Base-by-base conservation (phyloP, 2,113 vertebrate species). In the Hoplias malabaricus region DNA sequence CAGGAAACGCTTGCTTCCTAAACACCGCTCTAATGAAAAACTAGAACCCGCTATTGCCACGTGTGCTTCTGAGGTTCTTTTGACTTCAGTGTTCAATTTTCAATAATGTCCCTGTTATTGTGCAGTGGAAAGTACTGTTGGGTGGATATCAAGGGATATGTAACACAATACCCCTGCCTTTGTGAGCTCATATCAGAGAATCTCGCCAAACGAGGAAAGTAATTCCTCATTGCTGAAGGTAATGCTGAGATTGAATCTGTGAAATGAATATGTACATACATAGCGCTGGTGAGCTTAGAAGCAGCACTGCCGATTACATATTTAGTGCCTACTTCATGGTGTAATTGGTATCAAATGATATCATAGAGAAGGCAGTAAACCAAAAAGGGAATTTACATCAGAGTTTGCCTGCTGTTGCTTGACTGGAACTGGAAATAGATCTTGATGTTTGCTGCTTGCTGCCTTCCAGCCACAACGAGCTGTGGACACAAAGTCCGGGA, bases 21-120 rank as follows among this genome's bases (percentile, higher is more conserved):
- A 61, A 61, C 57, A 61, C 57, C 0, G 3, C 29, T 33, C 3
- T 19, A 61, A 61, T 61, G 25, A 61, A 61, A 61, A 33, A 7
- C 57, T 19, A 19, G 14, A 61, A 61, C n/a, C 29, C 34, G 19
- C 19, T n/a, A 14, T 61, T n/a, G 46, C 43, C 43, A 16, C 19
- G 43, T 50, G 46, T 1, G 4, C 19, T 14, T 50, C 46, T 53
- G 48, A 53, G 43, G 5, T 48, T 48, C 12, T 48, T 19, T 5
- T 1, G 57, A n/a, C 48, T 46, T 46, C 48, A 53, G n/a, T 9
- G 48, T 9, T 21, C n/a, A 31, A 36, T 63, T 63, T 63, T 63
- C 59, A 63, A 36, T 34, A 63, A 63, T 9, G 59, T 63, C 34
- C 31, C 14, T 62, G 33, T 63, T 63, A 63, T 36, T 63, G n/a